A percentile compares a stretch with the other conserved stretches of the same genome.
Evolutionary conservation across 2,888 invertebrate species (phyloP).

Genomic region (Drosophila aldrichi): DNA sequence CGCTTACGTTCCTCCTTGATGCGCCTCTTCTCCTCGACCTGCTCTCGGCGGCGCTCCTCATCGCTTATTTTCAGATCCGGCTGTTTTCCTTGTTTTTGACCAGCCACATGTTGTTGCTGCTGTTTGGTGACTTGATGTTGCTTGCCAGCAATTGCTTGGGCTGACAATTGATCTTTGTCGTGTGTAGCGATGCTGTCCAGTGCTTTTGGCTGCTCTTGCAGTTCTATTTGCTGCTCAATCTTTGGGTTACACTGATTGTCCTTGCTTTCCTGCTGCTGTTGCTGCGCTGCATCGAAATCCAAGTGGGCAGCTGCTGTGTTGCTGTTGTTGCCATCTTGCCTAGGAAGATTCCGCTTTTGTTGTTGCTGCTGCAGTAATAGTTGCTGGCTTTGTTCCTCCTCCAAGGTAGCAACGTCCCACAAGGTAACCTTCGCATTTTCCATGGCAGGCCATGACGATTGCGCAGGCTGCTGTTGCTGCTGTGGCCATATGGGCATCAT

Average conservation of each 20-base stretch:
- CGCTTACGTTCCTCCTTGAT: conserved; percentile 84
- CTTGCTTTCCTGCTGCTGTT: conserved; percentile 10
- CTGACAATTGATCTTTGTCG: conserved; percentile 22
- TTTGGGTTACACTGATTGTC: conserved; percentile 17
- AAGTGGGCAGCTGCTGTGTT: not conserved
- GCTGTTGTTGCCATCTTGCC: conserved; percentile 13
- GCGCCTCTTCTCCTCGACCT: conserved; percentile 79
- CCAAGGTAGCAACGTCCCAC: conserved; percentile 72
- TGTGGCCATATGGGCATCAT: conserved; percentile 77
- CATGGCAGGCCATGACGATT: conserved; percentile 52
- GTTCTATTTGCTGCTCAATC: not conserved
- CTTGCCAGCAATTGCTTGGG: conserved; percentile 1
- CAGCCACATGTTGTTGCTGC: conserved; percentile 2
- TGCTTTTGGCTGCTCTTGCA: conserved; percentile 7
- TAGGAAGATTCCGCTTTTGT: conserved; percentile 12
- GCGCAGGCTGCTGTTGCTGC: conserved; percentile 41
- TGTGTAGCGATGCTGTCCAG: conserved; percentile 1
- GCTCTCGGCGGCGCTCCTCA: conserved; percentile 81
- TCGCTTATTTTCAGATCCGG: conserved; percentile 48
- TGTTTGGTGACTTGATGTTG: conserved; percentile 16
- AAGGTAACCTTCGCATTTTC: conserved; percentile 56
- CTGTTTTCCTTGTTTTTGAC: conserved; percentile 37
- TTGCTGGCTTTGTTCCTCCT: conserved; percentile 65
- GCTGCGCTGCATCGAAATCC: conserved; percentile 16
- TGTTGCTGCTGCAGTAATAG: conserved; percentile 45